A percentile compares a stretch with the other conserved stretches of the same genome.
These are phyloP conservation scores for Chironomus tentans DNA, from an alignment of 2,888 invertebrate species.

Conservation along the genomic window DNA sequence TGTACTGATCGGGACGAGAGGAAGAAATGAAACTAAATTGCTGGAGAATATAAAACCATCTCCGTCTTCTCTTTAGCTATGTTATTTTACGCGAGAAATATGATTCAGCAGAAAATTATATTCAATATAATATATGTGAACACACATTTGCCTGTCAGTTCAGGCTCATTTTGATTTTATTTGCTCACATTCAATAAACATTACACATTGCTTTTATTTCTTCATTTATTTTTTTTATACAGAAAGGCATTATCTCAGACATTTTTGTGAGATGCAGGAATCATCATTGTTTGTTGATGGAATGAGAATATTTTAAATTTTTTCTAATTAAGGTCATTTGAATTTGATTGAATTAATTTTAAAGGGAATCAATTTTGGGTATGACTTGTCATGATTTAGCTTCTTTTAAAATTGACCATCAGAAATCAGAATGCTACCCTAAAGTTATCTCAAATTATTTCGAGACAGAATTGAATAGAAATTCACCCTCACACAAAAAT, in stretches of 20 bases:
- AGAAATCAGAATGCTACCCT: too few relatives aligned
- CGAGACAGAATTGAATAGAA: too few relatives aligned
- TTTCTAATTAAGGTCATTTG: too few relatives aligned
- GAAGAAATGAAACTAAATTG: slow-evolving; percentile 20
- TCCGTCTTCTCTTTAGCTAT: neutral
- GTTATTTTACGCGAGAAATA: slow-evolving; percentile 27
- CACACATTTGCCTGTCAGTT: neutral
- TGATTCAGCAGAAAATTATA: slow-evolving; percentile 18
- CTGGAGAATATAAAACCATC: neutral
- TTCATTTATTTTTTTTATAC: too few relatives aligned
- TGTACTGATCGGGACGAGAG: too few relatives aligned
- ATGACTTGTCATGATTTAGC: too few relatives aligned
- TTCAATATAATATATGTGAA: neutral
- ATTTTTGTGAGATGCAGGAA: neutral
- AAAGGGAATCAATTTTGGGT: too few relatives aligned
- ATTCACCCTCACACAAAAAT: too few relatives aligned
- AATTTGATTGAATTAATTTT: too few relatives aligned
- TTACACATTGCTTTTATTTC: neutral
- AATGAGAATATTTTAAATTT: neutral
- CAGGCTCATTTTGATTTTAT: slow-evolving; percentile 21
- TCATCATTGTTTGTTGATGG: neutral
- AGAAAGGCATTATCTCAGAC: too few relatives aligned
- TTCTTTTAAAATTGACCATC: too few relatives aligned
- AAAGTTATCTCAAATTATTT: too few relatives aligned
- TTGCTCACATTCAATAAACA: slow-evolving; percentile 11